Evolutionary conservation across 2,797 vertebrate genomes (phyloP), one percentile per base, ranked within the genome.

Genomic region (Liparis tanakae): DNA sequence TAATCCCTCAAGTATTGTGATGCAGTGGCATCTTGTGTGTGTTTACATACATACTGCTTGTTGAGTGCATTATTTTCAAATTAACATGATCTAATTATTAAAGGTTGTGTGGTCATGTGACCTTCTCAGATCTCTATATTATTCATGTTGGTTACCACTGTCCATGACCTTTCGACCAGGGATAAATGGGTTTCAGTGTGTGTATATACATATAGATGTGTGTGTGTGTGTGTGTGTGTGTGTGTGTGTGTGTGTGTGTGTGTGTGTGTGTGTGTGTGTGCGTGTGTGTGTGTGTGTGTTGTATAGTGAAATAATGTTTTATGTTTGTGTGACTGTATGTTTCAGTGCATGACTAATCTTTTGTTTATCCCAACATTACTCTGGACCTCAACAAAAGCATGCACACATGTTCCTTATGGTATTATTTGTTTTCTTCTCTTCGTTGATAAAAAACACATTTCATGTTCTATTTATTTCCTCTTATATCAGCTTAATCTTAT

Each of bases 281-380:
- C n/a, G n/a, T n/a, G n/a, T 30, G 4, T 30, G 25, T 30, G 8
- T 58, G 7, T n/a, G 14, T 36, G 5, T 30, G 50, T 10, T n/a
- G n/a, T 48, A 14, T 48, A 7, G 17, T 53, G 17, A 41, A 70
- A 25, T 7, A 18, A 3, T 17, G 7, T 65, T 75, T 51, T 59
- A 54, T 67, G 20, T 14, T 56, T 74, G 15, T 55, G 41, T 68
- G 70, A 46, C 41, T 50, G 36, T 36, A 10, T 71, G 46, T 48
- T 43, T 82, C 56, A 57, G n/a, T 41, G 22, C 39, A 30, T 68
- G 57, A 74, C 59, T 36, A 63, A 64, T 54, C 64, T 22, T 36
- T 55, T 13, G 25, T 57, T n/a, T 71, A 10, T 59, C 20, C 48
- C n/a, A 53, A 43, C 12, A 58, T 58, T 54, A 41, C 10, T 36